phyloP scores from a whole-genome alignment of 2,797 vertebrate species.

The Potorous gilbertii region DNA sequence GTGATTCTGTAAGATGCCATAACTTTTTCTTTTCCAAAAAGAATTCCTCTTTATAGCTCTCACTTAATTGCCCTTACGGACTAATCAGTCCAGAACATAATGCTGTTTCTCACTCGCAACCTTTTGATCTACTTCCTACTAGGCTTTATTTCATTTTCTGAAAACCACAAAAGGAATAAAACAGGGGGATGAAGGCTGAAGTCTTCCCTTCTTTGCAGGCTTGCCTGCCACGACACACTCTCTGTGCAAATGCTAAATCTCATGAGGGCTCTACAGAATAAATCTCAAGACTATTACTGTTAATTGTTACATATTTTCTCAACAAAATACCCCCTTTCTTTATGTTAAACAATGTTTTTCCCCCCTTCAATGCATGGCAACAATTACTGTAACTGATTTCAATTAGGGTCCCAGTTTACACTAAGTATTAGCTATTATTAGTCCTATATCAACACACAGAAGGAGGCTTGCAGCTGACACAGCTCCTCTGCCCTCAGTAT shows the following conservation, averaged over 20 bases:
- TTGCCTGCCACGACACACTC: constrained; percentile 60
- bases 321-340: constrained; percentile 72
- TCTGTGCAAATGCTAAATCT: constrained; percentile 63
- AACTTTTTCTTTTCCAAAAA: constrained; percentile 1
- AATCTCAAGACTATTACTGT: constrained; percentile 63
- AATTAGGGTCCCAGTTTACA: constrained; percentile 67
- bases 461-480: constrained; percentile 53
- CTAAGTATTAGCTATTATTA: constrained; percentile 60
- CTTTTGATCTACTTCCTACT: constrained; percentile 78
- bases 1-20: constrained; percentile 60
- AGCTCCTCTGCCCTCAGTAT: constrained; percentile 48
- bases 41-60: constrained; percentile 64
- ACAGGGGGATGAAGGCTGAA: constrained; percentile 77
- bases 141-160: constrained; percentile 75
- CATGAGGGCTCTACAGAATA: constrained; percentile 68
- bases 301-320: constrained; percentile 72
- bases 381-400: constrained; percentile 69
- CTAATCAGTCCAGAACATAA: constrained; percentile 54
- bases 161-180: constrained; percentile 74
- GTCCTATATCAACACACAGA: constrained; percentile 22
- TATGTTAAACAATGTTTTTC: constrained; percentile 65
- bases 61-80: constrained; percentile 55
- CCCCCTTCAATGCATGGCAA: constrained; percentile 58
- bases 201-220: constrained; percentile 62
- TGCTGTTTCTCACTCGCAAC: constrained; percentile 73